Evolutionary conservation across 2,113 vertebrate genomes (phyloP), one percentile per base, ranked within the genome.

Genomic region (Myotis davidii): DNA sequence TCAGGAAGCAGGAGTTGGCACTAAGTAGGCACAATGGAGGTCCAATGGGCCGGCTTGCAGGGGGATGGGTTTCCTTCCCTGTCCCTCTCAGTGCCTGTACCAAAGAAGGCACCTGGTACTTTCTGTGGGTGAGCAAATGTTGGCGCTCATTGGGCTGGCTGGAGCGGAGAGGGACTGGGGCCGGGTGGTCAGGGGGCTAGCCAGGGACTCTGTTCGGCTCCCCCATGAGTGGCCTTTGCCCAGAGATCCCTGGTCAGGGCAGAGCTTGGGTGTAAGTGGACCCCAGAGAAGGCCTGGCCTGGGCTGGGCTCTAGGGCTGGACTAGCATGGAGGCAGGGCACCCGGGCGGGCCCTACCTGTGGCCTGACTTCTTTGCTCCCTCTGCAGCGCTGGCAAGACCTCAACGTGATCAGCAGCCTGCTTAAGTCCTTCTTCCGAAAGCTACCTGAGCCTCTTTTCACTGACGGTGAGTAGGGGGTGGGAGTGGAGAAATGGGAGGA

Each of bases 391-490:
- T 99, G 99, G 99, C 99, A 99, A 97, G 99, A 99, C 96, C 98
- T 99, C 96, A 99, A 99, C 0, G 99, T 99, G 37, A 99, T 99
- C 96, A 99, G 99, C 98, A 99, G 99, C 93, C 98, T 99, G 89
- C 98, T 99, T 85, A 99, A 99, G 96, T 99, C 99, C 78, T 99
- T 99, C 98, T 99, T 99, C 98, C 98, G 99, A 83, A 99, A 99
- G 96, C 99, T 99, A 5, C 99, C 99, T 0, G 99, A 99, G 97
- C 99, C 99, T 0, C 99, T 99, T 29, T 99, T 99, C 98, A 99
- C 99, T 0, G 99, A 99, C 0, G 99, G 99, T 99, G 98, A 99
- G 99, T 97, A 16, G 10, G 17, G 10, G 48, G 98, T 61, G 3
- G 9, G 2, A 2, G 18, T 8, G 25, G 17, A 2, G 21, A 27